Evolutionary conservation across 1,140 invertebrate species (phyloP).

Genomic region (Delia radicum): DNA sequence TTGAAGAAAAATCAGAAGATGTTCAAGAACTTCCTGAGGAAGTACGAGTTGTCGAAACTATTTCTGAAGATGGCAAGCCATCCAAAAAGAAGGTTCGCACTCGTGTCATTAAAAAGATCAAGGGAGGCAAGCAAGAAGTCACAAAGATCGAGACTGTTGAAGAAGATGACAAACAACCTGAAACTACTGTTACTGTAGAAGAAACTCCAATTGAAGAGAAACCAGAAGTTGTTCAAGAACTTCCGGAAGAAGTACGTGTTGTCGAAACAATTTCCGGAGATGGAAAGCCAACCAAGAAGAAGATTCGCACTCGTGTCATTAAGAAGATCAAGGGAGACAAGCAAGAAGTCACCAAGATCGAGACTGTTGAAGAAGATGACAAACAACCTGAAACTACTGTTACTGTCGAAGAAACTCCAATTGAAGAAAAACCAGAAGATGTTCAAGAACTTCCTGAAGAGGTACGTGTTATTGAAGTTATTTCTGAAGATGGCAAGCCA

Average conservation of each 20-base stretch:
- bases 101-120: background rate
- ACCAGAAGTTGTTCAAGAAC: slow-evolving; percentile 31
- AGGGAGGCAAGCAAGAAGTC: slow-evolving; percentile 5
- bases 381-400: slow-evolving; percentile 52
- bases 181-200: slow-evolving; percentile 26
- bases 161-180: slow-evolving; percentile 19
- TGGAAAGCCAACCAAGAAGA: slow-evolving; percentile 32
- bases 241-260: slow-evolving; percentile 37
- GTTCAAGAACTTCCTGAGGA: background rate
- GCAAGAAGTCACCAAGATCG: slow-evolving; percentile 55
- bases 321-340: slow-evolving; percentile 53
- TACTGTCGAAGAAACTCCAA: slow-evolving; percentile 43
- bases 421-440: slow-evolving; percentile 48
- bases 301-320: slow-evolving; percentile 47
- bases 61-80: background rate
- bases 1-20: background rate
- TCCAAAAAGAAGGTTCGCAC: background rate
- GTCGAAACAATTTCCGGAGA: background rate
- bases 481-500: slow-evolving; percentile 5
- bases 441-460: slow-evolving; percentile 33
- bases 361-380: slow-evolving; percentile 56
- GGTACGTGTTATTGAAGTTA: background rate
- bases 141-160: slow-evolving; percentile 1
- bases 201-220: slow-evolving; percentile 33
- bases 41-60: background rate